phyloP scores from a whole-genome alignment of 2,797 vertebrate species.

The Chrysocyon brachyurus region DNA sequence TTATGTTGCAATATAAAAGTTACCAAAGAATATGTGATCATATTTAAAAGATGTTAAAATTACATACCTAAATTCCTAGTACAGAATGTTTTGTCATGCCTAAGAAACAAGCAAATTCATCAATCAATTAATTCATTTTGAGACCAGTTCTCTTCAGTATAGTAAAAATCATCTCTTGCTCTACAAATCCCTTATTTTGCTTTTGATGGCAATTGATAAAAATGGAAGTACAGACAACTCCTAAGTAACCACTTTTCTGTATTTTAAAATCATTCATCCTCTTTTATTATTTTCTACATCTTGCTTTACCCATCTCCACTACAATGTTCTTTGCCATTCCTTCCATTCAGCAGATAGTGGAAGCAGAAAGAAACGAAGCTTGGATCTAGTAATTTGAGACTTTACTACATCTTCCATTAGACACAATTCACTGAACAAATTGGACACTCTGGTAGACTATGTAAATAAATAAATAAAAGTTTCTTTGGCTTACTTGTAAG shows the following conservation, averaged over 20 bases:
- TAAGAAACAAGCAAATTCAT: not conserved
- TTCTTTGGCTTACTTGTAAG: slow-evolving; percentile 7
- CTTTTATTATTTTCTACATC: slow-evolving; percentile 23
- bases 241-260: not conserved
- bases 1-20: slow-evolving; percentile 15
- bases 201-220: not conserved
- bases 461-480: slow-evolving; percentile 77
- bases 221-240: not conserved
- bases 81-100: not conserved
- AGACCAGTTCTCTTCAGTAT: not conserved
- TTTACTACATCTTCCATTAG: slow-evolving; percentile 72
- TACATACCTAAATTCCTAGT: not conserved
- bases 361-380: slow-evolving; percentile 71
- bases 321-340: slow-evolving; percentile 43
- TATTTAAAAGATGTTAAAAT: slow-evolving; percentile 42
- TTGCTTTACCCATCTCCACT: not conserved
- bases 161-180: not conserved
- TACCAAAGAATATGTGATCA: not conserved
- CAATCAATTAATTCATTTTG: not conserved
- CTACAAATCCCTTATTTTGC: not conserved
- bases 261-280: not conserved
- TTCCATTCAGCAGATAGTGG: slow-evolving; percentile 60
- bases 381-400: slow-evolving; percentile 66
- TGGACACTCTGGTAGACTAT: slow-evolving; percentile 58
- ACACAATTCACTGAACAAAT: slow-evolving; percentile 74